Conservation (phyloP, 1,140 invertebrate species). For the Heliothis subflexa region DNA sequence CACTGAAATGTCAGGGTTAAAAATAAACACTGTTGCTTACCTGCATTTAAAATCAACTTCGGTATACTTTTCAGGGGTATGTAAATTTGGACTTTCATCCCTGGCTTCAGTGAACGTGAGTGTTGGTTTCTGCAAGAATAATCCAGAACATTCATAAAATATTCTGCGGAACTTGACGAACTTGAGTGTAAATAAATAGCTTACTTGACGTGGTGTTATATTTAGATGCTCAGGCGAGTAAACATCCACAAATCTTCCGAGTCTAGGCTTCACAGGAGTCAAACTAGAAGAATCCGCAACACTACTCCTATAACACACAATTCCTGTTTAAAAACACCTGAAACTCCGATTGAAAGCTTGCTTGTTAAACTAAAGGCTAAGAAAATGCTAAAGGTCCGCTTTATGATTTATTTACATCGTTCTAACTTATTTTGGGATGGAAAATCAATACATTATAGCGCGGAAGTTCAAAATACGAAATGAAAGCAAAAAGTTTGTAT, state of each 20-base stretch:
- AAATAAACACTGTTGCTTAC: constrained; percentile 54
- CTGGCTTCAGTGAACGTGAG: constrained; percentile 59
- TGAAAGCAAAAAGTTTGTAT: constrained; percentile 44
- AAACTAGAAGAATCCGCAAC: constrained; percentile 59
- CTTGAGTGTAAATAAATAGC: constrained; percentile 47
- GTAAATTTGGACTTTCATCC: constrained; percentile 69
- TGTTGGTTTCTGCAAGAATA: constrained; percentile 63
- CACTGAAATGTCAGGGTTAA: constrained; percentile 6
- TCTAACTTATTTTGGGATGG: constrained; percentile 78
- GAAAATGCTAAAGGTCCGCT: constrained; percentile 63
- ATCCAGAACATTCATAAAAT: background rate
- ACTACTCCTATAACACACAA: constrained; percentile 50
- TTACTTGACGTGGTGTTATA: constrained; percentile 79
- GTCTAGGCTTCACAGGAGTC: constrained; percentile 74
- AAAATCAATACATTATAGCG: constrained; percentile 84
- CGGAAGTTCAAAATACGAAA: constrained; percentile 75
- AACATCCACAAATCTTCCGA: constrained; percentile 75
- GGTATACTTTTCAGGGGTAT: constrained; percentile 69
- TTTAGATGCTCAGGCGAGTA: constrained; percentile 82
- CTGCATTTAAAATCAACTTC: constrained; percentile 73
- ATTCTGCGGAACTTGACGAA: constrained; percentile 5
- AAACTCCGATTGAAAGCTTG: constrained; percentile 34
- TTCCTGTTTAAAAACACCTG: constrained; percentile 32
- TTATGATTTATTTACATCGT: constrained; percentile 85
- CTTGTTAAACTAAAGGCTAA: constrained; percentile 52